phyloP scores from a whole-genome alignment of 1,140 invertebrate species.

The Drosophila equinoxialis region DNA sequence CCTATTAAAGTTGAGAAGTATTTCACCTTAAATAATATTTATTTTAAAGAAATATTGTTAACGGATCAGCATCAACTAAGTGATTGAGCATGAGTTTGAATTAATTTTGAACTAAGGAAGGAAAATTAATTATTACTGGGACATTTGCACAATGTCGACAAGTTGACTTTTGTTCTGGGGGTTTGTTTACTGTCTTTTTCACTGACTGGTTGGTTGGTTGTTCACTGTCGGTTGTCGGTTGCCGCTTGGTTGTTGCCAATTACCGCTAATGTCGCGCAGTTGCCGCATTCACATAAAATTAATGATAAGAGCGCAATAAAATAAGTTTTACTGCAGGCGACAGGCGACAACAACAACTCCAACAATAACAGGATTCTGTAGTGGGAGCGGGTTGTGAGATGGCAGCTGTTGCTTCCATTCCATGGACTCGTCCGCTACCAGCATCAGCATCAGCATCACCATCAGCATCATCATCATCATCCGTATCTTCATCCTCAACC shows the following conservation, averaged over 20 bases:
- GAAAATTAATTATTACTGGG: constrained; percentile 8
- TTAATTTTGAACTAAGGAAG: constrained; percentile 8
- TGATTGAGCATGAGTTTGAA: constrained; percentile 12
- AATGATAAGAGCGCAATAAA: constrained; percentile 80
- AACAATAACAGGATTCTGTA: constrained; percentile 34
- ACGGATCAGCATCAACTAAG: not conserved
- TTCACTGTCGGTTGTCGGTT: constrained; percentile 29
- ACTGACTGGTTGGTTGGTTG: not conserved
- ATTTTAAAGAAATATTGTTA: too few relatives aligned
- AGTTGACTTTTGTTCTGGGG: constrained; percentile 43
- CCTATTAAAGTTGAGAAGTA: not conserved
- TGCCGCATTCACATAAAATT: constrained; percentile 78
- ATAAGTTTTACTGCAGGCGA: constrained; percentile 74
- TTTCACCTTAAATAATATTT: not conserved
- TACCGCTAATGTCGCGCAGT: constrained; percentile 80
- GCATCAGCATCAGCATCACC: constrained; percentile 14
- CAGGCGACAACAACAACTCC: constrained; percentile 21
- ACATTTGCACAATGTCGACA: constrained; percentile 53
- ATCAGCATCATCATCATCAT: constrained; percentile 3
- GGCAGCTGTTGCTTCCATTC: constrained; percentile 12
- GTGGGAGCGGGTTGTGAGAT: constrained; percentile 27
- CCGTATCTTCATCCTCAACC: constrained; percentile 28
- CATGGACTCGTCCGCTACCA: not conserved
- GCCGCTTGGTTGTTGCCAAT: constrained; percentile 68
- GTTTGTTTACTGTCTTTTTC: constrained; percentile 12